A percentile compares a stretch with the other conserved stretches of the same genome.
These are phyloP conservation scores for Pycnonotus jocosus DNA, from an alignment of 2,113 vertebrate species.

Conservation along the genomic window DNA sequence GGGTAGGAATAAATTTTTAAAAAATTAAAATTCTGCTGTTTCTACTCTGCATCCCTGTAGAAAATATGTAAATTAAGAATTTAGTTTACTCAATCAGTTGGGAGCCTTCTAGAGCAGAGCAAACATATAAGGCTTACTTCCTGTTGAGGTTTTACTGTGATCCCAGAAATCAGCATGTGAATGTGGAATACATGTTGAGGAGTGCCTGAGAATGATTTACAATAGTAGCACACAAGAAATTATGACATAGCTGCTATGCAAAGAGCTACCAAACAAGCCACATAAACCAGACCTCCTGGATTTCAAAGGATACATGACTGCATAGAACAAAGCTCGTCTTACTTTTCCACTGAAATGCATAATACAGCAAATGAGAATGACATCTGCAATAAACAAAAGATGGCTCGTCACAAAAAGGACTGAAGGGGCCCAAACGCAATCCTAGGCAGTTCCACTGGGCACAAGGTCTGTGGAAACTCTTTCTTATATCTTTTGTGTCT, in stretches of 20 bases:
- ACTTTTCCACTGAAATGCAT: constrained; percentile 79
- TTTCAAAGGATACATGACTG: constrained; percentile 82
- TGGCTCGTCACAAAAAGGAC: background rate
- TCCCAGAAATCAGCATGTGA: background rate
- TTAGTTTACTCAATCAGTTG: background rate
- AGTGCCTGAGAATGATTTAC: background rate
- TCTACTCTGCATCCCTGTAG: background rate
- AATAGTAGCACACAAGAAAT: background rate
- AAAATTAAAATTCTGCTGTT: background rate
- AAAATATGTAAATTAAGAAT: background rate
- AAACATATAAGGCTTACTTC: background rate
- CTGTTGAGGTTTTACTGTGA: background rate
- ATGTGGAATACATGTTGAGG: background rate
- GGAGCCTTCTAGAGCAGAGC: background rate
- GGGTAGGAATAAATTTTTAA: background rate
- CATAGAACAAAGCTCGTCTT: constrained; percentile 73
- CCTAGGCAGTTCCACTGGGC: background rate
- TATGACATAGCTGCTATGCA: background rate
- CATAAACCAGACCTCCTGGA: background rate
- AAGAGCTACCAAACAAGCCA: background rate
- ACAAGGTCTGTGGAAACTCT: background rate
- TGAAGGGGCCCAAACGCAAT: background rate
- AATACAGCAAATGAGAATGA: constrained; percentile 81
- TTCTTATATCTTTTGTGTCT: background rate
- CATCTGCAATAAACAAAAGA: constrained; percentile 74